A percentile compares a stretch with the other conserved stretches of the same genome.
These are phyloP conservation scores for Chionis minor DNA, from an alignment of 2,113 vertebrate genomes.

Conservation along the genomic window DNA sequence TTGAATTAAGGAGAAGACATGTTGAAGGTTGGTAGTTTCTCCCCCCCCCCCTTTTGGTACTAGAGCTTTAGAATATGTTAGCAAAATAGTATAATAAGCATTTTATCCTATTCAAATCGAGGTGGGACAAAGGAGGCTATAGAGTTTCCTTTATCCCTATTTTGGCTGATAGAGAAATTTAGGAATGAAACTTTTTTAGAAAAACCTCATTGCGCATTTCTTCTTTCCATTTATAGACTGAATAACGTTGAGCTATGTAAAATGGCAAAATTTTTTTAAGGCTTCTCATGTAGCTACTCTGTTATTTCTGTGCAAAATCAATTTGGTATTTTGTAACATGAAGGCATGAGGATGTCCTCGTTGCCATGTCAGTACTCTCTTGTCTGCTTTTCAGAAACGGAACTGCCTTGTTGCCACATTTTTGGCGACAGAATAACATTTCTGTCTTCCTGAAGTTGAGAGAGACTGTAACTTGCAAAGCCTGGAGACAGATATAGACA, in stretches of 20 bases:
- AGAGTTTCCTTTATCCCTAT: not conserved
- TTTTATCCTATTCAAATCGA: not conserved
- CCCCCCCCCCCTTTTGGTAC: accelerated
- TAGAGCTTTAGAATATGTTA: not conserved
- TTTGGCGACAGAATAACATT: not conserved
- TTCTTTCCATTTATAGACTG: not conserved
- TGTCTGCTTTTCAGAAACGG: not conserved
- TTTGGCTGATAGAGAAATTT: not conserved
- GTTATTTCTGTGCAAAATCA: not conserved
- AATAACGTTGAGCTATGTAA: not conserved
- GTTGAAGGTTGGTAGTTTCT: not conserved
- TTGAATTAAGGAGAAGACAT: not conserved
- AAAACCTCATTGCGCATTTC: not conserved
- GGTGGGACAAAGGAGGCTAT: not conserved
- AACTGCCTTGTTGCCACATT: not conserved
- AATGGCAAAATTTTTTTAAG: not conserved
- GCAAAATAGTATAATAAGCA: not conserved
- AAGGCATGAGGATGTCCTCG: not conserved
- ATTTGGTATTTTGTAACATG: not conserved
- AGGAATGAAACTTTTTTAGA: not conserved
- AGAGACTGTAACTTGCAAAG: not conserved
- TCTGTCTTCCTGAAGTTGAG: not conserved
- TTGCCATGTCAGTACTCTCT: not conserved
- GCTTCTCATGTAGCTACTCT: not conserved
- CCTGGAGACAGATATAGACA: not conserved